Percentiles rank a stretch among this genome's conserved stretches.
Evolutionary conservation across 2,888 invertebrate genomes (phyloP).

Genomic region (Drosophila leonis): DNA sequence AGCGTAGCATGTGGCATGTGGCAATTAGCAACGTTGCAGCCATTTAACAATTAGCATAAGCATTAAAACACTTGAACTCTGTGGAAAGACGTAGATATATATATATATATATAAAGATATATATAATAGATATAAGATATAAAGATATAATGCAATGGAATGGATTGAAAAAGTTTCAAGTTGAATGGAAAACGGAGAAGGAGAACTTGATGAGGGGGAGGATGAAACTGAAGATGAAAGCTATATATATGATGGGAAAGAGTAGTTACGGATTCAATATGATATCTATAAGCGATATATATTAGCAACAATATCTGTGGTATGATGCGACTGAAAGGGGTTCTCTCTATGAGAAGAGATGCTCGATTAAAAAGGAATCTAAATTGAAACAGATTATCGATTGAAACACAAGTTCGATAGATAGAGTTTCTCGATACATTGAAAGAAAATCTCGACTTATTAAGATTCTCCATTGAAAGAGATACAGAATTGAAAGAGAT

Average conservation of each 20-base stretch:
- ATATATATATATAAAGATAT: not conserved
- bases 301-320: no score
- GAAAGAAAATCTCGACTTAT: no score
- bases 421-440: not conserved
- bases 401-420: not conserved
- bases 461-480: no score
- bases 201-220: not conserved
- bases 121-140: not conserved
- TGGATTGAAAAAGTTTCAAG: not conserved
- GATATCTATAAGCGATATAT: not conserved
- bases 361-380: no score
- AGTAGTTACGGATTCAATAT: not conserved
- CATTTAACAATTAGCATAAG: slow-evolving; percentile 43
- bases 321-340: no score
- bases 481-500: no score
- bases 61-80: slow-evolving; percentile 15
- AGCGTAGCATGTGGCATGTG: slow-evolving; percentile 47
- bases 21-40: slow-evolving; percentile 63
- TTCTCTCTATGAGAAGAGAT: no score
- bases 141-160: not conserved
- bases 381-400: no score
- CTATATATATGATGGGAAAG: no score
- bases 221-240: no score
- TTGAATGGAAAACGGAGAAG: not conserved
- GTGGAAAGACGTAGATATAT: not conserved